Conservation (phyloP, 2,797 vertebrate genomes). For the Rachycentron canadum region DNA sequence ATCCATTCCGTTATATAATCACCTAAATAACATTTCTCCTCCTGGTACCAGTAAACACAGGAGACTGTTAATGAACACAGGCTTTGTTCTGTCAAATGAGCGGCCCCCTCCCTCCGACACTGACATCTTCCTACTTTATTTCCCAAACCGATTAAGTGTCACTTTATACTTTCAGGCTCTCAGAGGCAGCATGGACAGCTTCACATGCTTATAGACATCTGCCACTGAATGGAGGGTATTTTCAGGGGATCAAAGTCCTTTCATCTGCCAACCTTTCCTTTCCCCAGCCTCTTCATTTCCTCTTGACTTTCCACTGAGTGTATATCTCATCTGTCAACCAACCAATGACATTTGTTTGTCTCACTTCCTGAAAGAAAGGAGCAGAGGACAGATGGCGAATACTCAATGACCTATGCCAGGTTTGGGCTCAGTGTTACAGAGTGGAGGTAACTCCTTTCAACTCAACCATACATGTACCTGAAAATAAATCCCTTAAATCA, state of each 20-base stretch:
- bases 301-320: conserved; percentile 59
- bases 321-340: conserved; percentile 56
- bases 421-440: conserved; percentile 33
- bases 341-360: conserved; percentile 58
- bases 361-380: conserved; percentile 56
- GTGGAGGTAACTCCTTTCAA: conserved; percentile 11
- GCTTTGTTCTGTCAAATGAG: conserved; percentile 51
- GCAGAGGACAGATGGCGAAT: conserved; percentile 60
- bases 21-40: conserved; percentile 37
- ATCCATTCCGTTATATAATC: conserved; percentile 39
- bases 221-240: conserved; percentile 44
- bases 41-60: conserved; percentile 49
- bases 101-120: conserved; percentile 15
- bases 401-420: conserved; percentile 38
- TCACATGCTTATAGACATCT: conserved; percentile 51
- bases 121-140: conserved; percentile 44
- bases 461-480: neutral
- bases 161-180: conserved; percentile 29
- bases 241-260: conserved; percentile 57
- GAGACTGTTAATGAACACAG: conserved; percentile 39
- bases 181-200: neutral
- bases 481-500: neutral
- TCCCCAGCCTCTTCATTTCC: conserved; percentile 55
- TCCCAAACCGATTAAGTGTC: conserved; percentile 45
- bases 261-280: conserved; percentile 52